Conservation (phyloP, 1,140 invertebrate species). For the Papilio aristodemus region DNA sequence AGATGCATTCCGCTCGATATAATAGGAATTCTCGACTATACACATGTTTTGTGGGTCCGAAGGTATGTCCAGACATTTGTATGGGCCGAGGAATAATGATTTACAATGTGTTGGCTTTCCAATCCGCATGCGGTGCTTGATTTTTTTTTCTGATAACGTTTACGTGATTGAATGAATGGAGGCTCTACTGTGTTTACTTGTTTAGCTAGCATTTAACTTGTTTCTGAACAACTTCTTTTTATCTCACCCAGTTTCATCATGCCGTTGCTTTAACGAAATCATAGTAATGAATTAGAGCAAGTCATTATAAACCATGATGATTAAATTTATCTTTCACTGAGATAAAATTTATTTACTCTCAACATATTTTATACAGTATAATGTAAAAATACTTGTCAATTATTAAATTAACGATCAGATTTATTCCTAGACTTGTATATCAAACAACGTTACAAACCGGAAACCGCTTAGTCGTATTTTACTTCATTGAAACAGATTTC, state of each 20-base stretch:
- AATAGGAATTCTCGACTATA: constrained; percentile 58
- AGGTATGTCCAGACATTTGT: constrained; percentile 57
- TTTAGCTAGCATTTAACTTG: neutral
- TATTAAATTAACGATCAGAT: neutral
- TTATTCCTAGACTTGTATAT: neutral
- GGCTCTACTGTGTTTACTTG: neutral
- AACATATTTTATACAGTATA: no score
- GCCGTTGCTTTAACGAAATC: no score
- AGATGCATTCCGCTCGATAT: constrained; percentile 54
- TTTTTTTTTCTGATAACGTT: constrained; percentile 23
- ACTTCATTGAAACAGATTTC: constrained; percentile 2
- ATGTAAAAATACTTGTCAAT: neutral
- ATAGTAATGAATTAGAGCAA: no score
- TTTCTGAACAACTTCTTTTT: no score
- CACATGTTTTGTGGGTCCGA: constrained; percentile 53
- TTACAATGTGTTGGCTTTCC: constrained; percentile 52
- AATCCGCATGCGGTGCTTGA: constrained; percentile 25
- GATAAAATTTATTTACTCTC: no score
- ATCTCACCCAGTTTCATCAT: no score
- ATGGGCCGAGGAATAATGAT: constrained; percentile 59
- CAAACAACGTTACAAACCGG: constrained; percentile 5
- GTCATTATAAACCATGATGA: no score
- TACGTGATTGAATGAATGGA: constrained; percentile 12
- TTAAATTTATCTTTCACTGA: no score
- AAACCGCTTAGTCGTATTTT: neutral